A percentile compares a stretch with the other conserved stretches of the same genome.
Conservation (phyloP, 1,140 invertebrate species). For the Sminthurinus signatus region DNA sequence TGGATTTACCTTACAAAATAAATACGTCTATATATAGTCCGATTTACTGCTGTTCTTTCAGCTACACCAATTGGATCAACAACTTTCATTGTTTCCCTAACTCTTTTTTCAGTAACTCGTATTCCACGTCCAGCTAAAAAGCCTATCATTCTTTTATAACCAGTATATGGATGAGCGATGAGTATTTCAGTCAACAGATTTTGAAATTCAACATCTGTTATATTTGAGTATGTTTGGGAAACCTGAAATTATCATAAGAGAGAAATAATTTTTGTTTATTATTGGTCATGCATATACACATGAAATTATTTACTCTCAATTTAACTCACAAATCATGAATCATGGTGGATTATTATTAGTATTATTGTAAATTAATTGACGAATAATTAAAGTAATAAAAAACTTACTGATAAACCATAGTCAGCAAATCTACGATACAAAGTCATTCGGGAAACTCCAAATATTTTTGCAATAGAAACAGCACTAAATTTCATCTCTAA, state of each 20-base stretch:
- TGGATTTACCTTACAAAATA: conserved; percentile 20
- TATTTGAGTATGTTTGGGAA: neutral
- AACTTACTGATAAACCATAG: no score
- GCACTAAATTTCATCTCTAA: no score
- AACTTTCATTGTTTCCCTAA: conserved; percentile 10
- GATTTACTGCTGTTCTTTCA: conserved; percentile 10
- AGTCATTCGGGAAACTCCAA: neutral
- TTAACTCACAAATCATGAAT: no score
- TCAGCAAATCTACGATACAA: neutral
- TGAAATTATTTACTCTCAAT: no score
- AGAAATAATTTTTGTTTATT: no score
- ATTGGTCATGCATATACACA: no score
- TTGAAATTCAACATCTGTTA: neutral
- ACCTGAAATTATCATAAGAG: no score
- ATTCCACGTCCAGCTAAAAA: conserved; percentile 6
- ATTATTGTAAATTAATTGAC: no score
- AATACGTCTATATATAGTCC: conserved; percentile 16
- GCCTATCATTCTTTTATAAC: conserved; percentile 31
- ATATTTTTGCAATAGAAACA: neutral
- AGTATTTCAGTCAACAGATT: neutral
- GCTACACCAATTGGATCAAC: conserved; percentile 26
- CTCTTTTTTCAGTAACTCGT: conserved; percentile 9
- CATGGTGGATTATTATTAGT: no score
- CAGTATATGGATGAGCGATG: conserved; percentile 15
- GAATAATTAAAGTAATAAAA: no score